phyloP scores from a whole-genome alignment of 2,797 vertebrate genomes.

The Anableps anableps region DNA sequence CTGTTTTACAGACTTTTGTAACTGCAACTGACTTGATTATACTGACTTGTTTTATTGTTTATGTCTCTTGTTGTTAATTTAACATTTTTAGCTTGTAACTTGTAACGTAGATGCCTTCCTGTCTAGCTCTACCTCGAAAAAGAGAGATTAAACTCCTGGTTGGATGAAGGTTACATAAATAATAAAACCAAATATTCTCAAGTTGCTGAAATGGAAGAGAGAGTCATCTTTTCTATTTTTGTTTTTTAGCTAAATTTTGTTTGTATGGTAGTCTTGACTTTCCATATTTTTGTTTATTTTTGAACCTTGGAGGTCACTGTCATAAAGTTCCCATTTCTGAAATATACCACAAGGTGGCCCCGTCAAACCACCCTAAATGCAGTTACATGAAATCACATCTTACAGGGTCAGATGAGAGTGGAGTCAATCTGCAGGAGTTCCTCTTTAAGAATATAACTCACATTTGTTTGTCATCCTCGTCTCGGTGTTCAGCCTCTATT shows the following conservation, averaged over 20 bases:
- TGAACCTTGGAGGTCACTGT: not conserved
- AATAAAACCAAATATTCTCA: not conserved
- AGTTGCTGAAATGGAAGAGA: not conserved
- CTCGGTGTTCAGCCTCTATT: not conserved
- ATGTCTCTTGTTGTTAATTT: not conserved
- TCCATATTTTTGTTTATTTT: not conserved
- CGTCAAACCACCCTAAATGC: constrained; percentile 11
- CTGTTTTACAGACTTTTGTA: too few species aligned
- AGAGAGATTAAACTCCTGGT: not conserved
- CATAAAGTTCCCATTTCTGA: constrained; percentile 12
- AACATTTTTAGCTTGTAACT: not conserved
- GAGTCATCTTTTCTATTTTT: not conserved
- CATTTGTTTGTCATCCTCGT: not conserved
- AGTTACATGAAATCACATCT: constrained; percentile 7
- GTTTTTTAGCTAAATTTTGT: not conserved
- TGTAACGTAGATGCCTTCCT: too few species aligned
- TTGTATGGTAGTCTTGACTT: not conserved
- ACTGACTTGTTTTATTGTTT: not conserved
- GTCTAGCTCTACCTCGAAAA: not conserved
- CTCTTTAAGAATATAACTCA: not conserved
- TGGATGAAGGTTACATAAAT: not conserved
- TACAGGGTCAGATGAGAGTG: not conserved
- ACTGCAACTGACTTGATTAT: too few species aligned
- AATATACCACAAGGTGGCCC: constrained; percentile 56
- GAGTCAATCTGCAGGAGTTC: not conserved